Conservation (phyloP, 1,140 invertebrate genomes). For the Camponotus pennsylvanicus region DNA sequence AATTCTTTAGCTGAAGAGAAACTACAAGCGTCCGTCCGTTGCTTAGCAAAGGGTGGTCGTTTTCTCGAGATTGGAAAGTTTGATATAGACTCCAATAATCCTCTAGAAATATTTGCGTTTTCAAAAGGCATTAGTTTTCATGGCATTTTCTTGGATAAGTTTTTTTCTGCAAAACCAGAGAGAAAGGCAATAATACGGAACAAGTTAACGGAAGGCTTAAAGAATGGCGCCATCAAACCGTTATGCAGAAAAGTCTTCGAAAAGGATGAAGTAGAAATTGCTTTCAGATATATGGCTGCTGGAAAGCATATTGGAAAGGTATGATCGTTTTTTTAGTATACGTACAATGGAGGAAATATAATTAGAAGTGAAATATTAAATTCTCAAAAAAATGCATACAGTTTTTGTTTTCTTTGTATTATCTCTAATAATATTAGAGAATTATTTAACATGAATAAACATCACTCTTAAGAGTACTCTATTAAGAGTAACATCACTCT, state of each 20-base stretch:
- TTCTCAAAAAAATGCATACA: too few species aligned
- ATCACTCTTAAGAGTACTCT: too few species aligned
- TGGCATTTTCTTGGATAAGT: constrained; percentile 88
- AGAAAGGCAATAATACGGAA: not conserved
- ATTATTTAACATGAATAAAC: too few species aligned
- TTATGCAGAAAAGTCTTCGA: constrained; percentile 83
- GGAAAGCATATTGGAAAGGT: too few species aligned
- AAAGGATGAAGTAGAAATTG: constrained; percentile 83
- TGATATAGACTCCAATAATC: constrained; percentile 89
- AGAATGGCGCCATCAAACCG: constrained; percentile 85
- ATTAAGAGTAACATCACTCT: too few species aligned
- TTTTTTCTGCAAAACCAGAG: fast-evolving
- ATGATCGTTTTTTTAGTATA: too few species aligned
- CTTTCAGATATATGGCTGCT: too few species aligned
- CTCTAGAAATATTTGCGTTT: constrained; percentile 91
- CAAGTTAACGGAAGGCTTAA: constrained; percentile 80
- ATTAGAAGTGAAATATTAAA: too few species aligned
- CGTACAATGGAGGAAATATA: too few species aligned
- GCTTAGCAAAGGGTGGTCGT: constrained; percentile 89
- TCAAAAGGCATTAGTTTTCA: constrained; percentile 93
- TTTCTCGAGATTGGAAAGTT: constrained; percentile 94
- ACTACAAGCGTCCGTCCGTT: constrained; percentile 91
- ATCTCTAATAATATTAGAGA: too few species aligned
- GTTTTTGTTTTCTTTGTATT: too few species aligned
- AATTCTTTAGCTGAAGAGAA: constrained; percentile 94